Percentiles rank a stretch among this genome's conserved stretches.
These are phyloP conservation scores for Turnix velox DNA, from an alignment of 2,113 vertebrate species.

Conservation along the genomic window DNA sequence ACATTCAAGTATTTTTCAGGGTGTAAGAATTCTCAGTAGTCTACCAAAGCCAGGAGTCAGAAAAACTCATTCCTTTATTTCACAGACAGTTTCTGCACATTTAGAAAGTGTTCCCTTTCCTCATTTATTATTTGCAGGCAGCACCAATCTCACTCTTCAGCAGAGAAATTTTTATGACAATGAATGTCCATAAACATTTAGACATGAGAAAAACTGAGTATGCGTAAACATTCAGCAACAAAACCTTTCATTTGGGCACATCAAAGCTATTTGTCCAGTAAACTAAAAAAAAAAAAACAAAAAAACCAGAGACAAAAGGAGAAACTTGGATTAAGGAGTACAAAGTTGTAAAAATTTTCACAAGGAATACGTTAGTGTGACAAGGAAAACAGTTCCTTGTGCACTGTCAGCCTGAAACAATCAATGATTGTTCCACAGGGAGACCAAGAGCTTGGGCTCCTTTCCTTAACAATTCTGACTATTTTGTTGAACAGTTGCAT, in stretches of 20 bases:
- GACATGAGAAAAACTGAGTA: constrained; percentile 15
- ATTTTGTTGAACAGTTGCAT: not conserved
- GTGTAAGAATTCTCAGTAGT: not conserved
- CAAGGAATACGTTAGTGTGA: not conserved
- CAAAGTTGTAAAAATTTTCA: not conserved
- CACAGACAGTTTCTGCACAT: not conserved
- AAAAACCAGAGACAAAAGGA: not conserved
- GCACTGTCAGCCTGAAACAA: not conserved
- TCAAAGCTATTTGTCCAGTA: constrained; percentile 24
- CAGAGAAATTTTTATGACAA: not conserved
- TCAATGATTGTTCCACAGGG: not conserved
- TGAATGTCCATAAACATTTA: constrained; percentile 1
- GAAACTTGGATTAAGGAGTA: not conserved
- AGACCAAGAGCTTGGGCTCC: not conserved
- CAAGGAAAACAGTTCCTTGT: not conserved
- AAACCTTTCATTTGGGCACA: constrained; percentile 35
- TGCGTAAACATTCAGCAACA: constrained; percentile 4
- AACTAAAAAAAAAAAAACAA: not conserved
- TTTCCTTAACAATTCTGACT: not conserved
- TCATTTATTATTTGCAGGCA: not conserved
- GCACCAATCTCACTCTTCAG: not conserved
- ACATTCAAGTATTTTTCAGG: not conserved
- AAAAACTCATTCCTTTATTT: not conserved
- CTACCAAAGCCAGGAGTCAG: not conserved
- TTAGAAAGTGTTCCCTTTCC: not conserved